Percentiles rank a stretch among this genome's conserved stretches.
These are phyloP conservation scores for Sussaba pulchella DNA, from an alignment of 2,888 invertebrate genomes.

Conservation along the genomic window DNA sequence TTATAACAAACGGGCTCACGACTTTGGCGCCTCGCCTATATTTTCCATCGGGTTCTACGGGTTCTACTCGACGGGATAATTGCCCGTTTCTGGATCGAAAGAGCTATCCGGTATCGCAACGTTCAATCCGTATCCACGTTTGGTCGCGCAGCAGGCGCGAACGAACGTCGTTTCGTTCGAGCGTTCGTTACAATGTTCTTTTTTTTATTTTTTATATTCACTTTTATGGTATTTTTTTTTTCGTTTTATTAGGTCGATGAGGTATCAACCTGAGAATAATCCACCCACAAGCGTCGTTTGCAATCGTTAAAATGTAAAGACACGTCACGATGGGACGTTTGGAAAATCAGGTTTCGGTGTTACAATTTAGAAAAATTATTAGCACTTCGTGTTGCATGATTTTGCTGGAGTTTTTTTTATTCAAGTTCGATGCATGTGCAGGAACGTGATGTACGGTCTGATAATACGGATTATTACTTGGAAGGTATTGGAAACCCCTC, in stretches of 20 bases:
- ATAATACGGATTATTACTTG: no score
- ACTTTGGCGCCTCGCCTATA: slow-evolving; percentile 80
- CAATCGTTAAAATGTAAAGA: slow-evolving; percentile 38
- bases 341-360: not conserved
- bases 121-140: slow-evolving; percentile 54
- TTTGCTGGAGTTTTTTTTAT: not conserved
- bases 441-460: no score
- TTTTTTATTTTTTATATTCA: no score
- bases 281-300: not conserved
- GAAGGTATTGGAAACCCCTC: no score
- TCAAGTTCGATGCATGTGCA: not conserved
- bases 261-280: slow-evolving; percentile 23
- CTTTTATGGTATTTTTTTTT: no score
- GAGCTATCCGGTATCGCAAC: slow-evolving; percentile 54
- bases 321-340: slow-evolving; percentile 45
- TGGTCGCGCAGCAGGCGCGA: no score
- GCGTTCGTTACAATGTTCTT: slow-evolving; percentile 8
- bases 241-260: not conserved
- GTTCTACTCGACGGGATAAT: slow-evolving; percentile 69
- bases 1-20: slow-evolving; percentile 82
- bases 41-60: slow-evolving; percentile 63
- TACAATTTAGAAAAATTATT: slow-evolving; percentile 19
- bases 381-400: slow-evolving; percentile 9
- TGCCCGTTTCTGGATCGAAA: slow-evolving; percentile 80
- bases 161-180: slow-evolving; percentile 12